A percentile compares a stretch with the other conserved stretches of the same genome.
Conservation (phyloP, 2,797 vertebrate species). For the Poecilia velifera region DNA sequence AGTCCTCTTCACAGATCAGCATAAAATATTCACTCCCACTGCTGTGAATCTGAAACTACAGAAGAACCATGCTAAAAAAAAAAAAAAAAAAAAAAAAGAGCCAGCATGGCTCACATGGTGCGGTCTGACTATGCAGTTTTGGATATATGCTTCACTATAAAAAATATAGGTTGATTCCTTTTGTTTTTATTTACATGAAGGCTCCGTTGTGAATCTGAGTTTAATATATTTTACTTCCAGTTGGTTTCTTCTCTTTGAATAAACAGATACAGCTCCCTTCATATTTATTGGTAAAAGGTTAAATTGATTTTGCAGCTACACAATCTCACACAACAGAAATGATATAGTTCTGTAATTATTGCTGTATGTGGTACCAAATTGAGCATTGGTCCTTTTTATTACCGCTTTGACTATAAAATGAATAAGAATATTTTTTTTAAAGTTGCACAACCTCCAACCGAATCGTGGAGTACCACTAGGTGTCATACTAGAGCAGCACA, state of each 20-base stretch:
- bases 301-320: not conserved
- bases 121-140: not conserved
- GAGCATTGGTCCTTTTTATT: not conserved
- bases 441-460: not conserved
- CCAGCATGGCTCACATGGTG: not conserved
- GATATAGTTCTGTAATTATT: not conserved
- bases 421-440: not conserved
- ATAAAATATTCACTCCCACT: slow-evolving; percentile 17
- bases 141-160: not conserved
- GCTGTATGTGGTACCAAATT: not conserved
- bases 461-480: not conserved
- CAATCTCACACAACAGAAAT: not conserved
- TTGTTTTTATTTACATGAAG: not conserved
- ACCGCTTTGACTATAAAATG: not conserved
- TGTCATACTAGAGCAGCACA: slow-evolving; percentile 5
- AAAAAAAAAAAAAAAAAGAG: not conserved
- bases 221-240: not conserved
- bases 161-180: not conserved
- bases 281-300: not conserved
- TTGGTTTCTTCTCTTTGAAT: not conserved
- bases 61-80: slow-evolving; percentile 1
- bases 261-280: not conserved
- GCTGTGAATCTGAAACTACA: not conserved
- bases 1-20: slow-evolving; percentile 6
- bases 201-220: not conserved